Evolutionary conservation across 2,113 vertebrate species (phyloP).

Genomic region (Puntigrus tetrazona): DNA sequence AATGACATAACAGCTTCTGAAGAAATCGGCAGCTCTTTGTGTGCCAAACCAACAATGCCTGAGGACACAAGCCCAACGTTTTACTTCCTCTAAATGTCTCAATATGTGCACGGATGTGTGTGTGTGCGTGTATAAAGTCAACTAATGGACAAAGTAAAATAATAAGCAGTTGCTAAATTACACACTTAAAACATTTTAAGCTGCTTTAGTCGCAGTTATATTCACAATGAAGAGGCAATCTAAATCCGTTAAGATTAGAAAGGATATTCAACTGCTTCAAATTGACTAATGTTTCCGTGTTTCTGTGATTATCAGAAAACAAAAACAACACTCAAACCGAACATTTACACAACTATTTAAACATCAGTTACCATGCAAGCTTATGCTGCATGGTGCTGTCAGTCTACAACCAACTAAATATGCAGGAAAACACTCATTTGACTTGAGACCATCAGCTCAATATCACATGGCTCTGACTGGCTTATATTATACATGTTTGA

Average conservation of each 20-base stretch:
- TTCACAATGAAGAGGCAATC: neutral
- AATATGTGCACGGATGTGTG: neutral
- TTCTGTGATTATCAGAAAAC: neutral
- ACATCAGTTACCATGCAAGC: neutral
- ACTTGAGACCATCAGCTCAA: neutral
- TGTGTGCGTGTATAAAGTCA: neutral
- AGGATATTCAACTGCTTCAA: neutral
- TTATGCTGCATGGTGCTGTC: neutral
- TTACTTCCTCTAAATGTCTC: constrained; percentile 39
- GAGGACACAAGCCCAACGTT: constrained; percentile 17
- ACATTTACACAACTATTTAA: neutral
- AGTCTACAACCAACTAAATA: neutral
- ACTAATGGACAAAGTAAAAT: neutral
- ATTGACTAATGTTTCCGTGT: too few relatives aligned
- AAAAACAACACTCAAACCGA: neutral
- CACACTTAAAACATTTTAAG: neutral
- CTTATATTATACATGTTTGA: neutral
- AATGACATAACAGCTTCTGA: constrained; percentile 43
- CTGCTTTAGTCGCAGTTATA: neutral
- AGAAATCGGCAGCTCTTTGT: constrained; percentile 6
- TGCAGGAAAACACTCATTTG: neutral
- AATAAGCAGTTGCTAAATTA: neutral
- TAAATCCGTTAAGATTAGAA: neutral
- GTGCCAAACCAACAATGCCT: neutral
- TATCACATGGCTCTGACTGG: neutral